A percentile compares a stretch with the other conserved stretches of the same genome.
Conservation (phyloP, 2,888 invertebrate genomes). For the Rutpela maculata region DNA sequence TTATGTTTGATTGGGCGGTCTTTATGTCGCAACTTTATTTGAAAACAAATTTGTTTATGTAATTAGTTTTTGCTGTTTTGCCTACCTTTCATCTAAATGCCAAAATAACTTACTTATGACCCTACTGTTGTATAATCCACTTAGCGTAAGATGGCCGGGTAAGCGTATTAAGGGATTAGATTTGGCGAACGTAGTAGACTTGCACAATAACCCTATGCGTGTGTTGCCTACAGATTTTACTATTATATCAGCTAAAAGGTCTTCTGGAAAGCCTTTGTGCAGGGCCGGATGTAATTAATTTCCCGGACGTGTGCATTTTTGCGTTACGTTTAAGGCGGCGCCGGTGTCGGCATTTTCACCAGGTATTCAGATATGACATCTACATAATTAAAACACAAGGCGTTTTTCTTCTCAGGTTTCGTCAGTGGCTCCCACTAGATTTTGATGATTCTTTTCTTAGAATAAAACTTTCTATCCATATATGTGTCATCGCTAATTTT, state of each 20-base stretch:
- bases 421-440: too few relatives aligned
- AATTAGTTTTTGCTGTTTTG: constrained; percentile 1
- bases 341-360: too few relatives aligned
- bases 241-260: constrained; percentile 8
- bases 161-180: constrained; percentile 30
- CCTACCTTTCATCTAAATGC: neutral
- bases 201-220: constrained; percentile 29
- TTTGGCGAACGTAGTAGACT: constrained; percentile 26
- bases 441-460: too few relatives aligned
- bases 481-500: too few relatives aligned
- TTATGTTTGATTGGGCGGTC: neutral
- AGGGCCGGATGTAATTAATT: constrained; percentile 16
- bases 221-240: constrained; percentile 33
- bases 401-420: too few relatives aligned
- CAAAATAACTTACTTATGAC: constrained; percentile 31
- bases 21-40: neutral
- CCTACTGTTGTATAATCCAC: constrained; percentile 26
- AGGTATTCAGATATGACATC: too few relatives aligned
- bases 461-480: too few relatives aligned
- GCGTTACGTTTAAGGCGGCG: too few relatives aligned
- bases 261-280: neutral
- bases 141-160: constrained; percentile 21
- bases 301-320: neutral
- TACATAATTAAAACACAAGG: too few relatives aligned
- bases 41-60: neutral